These are phyloP conservation scores for Microplitis demolitor DNA, from an alignment of 1,140 invertebrate genomes.

Conservation along the genomic window DNA sequence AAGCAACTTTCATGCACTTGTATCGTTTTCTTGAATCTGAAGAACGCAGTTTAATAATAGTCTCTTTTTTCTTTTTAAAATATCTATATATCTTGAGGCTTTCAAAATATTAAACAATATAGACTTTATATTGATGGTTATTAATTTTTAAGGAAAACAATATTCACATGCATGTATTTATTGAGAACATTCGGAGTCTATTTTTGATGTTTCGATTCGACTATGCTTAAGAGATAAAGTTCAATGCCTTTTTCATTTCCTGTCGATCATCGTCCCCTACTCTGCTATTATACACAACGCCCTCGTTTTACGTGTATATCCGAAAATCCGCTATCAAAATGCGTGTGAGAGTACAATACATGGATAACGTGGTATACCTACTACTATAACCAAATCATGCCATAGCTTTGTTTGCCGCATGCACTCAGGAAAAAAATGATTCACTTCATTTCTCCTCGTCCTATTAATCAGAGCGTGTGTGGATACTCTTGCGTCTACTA, in stretches of 20 bases:
- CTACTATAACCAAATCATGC: background rate
- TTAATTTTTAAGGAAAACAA: too few species aligned
- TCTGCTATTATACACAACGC: background rate
- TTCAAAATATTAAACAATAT: too few species aligned
- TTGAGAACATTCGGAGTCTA: background rate
- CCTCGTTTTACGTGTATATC: background rate
- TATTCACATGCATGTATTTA: background rate
- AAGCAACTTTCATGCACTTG: background rate
- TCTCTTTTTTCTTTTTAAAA: too few species aligned
- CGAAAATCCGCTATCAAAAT: conserved; percentile 15
- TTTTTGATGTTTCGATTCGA: too few species aligned
- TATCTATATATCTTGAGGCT: too few species aligned
- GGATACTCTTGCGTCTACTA: background rate
- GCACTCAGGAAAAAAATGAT: conserved; percentile 29
- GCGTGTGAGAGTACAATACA: conserved; percentile 22
- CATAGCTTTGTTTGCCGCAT: background rate
- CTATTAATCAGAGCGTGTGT: conserved; percentile 24
- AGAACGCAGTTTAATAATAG: too few species aligned
- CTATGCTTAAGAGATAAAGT: conserved; percentile 1
- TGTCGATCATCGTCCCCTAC: background rate
- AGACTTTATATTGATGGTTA: too few species aligned
- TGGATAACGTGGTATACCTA: conserved; percentile 1
- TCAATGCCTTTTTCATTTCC: conserved; percentile 24
- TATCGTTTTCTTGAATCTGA: background rate
- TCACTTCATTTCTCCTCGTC: conserved; percentile 29